phyloP scores from a whole-genome alignment of 35 echinoderm and acorn worm species.

The Lytechinus pictus region DNA sequence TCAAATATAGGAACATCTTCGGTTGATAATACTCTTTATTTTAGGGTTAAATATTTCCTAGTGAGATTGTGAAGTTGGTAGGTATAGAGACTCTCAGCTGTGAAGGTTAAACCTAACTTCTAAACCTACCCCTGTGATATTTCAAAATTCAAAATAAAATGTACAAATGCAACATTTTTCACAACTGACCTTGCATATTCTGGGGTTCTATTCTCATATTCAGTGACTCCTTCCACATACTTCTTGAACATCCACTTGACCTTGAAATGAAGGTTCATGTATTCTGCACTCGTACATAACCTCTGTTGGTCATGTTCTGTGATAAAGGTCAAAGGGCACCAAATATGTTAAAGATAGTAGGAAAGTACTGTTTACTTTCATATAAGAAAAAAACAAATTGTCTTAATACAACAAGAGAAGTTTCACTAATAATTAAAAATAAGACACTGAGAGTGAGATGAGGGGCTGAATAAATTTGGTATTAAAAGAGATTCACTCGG shows the following conservation, averaged over 20 bases:
- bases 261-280: constrained; percentile 99
- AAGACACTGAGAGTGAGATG: neutral
- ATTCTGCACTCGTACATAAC: constrained; percentile 95
- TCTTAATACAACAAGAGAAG: neutral
- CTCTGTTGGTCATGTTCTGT: constrained; percentile 94
- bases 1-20: too few relatives aligned
- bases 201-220: constrained; percentile 68
- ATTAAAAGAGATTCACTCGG: too few relatives aligned
- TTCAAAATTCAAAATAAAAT: neutral
- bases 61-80: too few relatives aligned
- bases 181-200: constrained; percentile 82
- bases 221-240: constrained; percentile 77
- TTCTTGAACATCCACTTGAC: constrained; percentile 99
- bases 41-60: too few relatives aligned
- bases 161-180: neutral
- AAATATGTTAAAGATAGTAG: neutral
- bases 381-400: too few relatives aligned
- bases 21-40: too few relatives aligned
- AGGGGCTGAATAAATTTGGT: neutral
- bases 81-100: too few relatives aligned
- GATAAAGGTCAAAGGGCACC: neutral
- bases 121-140: neutral
- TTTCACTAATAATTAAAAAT: neutral
- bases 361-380: too few relatives aligned
- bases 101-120: neutral